Evolutionary conservation across 2,888 invertebrate species (phyloP).

Genomic region (Hermaeophaga mercurialis): DNA sequence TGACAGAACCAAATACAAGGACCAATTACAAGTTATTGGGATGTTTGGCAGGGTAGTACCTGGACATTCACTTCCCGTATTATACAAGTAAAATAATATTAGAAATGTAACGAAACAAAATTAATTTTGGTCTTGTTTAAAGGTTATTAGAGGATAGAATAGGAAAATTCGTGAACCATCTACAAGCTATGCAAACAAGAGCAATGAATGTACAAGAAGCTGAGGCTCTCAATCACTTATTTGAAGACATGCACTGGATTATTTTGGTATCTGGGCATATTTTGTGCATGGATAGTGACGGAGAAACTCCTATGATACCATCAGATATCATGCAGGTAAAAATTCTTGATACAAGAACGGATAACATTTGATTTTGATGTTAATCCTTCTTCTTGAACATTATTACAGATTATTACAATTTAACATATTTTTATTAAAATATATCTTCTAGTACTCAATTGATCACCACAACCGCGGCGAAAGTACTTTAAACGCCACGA

Average conservation of each 20-base stretch:
- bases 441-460: conserved; percentile 53
- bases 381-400: too few species aligned
- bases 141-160: conserved; percentile 54
- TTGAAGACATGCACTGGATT: conserved; percentile 92
- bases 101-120: background rate
- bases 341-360: too few species aligned
- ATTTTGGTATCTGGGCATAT: conserved; percentile 76
- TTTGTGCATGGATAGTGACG: conserved; percentile 69
- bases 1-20: conserved; percentile 69
- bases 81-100: conserved; percentile 59
- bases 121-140: conserved; percentile 24
- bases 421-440: background rate
- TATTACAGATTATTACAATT: too few species aligned
- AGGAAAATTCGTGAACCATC: conserved; percentile 48
- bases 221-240: conserved; percentile 64
- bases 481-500: conserved; percentile 52
- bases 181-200: conserved; percentile 53
- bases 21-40: conserved; percentile 78
- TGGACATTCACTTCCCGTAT: conserved; percentile 68
- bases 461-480: conserved; percentile 56
- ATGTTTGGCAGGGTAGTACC: conserved; percentile 67
- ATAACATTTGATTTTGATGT: too few species aligned
- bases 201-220: conserved; percentile 54
- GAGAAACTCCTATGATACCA: conserved; percentile 71
- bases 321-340: conserved; percentile 62